Evolutionary conservation across 1,140 invertebrate genomes (phyloP), one percentile per base, ranked within the genome.

Genomic region (Drosophila melanogaster): DNA sequence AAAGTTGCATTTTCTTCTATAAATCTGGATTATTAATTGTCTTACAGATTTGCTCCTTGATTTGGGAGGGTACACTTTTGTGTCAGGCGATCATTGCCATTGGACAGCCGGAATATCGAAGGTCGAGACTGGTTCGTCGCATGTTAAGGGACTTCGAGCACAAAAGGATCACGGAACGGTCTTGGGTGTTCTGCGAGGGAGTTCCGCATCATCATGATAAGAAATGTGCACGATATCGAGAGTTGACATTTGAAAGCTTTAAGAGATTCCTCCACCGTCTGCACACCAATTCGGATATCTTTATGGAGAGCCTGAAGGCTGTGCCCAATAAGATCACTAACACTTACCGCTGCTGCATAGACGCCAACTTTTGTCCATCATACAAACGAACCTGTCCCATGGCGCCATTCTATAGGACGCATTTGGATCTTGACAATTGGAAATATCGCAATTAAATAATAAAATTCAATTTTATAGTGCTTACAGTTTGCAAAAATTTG

Each of bases 141-240:
- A 4, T 38, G 14, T 3, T 58, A 10, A 8, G 24, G 0, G 7
- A 4, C 8, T 58, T 3, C 30, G 4, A 12, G 0, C 1, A 2
- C 2, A 0, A 15, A 0, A 35, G 10, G n/a, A 1, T 12, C 2
- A 2, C 30, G 8, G 55, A 79, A 15, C 79, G 79, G 2, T 22
- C 8, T n/a, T 80, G 73, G 73, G 33, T 22, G 4, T 69, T 17
- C 12, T 81, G 79, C 30, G 19, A 3, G 4, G 51, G 41, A 0
- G 46, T 81, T 3, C 40, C 62, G 2, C 79, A 81, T 53, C 77
- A 81, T 30, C 77, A 81, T n/a, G 41, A 65, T 8, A 0, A 22
- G 0, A 11, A 14, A 0, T 81, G 79, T 14, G 40, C 50, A 0
- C n/a, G 22, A 5, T 57, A 15, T 30, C 67, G 65, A 0, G 38